These are phyloP conservation scores for Psittacus erithacus DNA, from an alignment of 2,113 vertebrate species.

Conservation along the genomic window DNA sequence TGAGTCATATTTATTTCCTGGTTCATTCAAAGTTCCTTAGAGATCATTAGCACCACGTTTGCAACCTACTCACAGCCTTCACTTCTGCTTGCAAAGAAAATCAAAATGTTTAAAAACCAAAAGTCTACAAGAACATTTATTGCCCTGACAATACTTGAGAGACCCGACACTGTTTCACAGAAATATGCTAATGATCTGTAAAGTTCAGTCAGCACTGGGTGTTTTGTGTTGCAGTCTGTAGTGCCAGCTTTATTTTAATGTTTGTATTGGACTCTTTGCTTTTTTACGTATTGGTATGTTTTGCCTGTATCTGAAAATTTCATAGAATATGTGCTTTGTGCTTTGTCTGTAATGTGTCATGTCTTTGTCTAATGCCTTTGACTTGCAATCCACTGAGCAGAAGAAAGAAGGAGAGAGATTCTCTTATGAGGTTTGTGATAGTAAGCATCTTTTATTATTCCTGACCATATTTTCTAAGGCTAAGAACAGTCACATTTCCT, in stretches of 20 bases:
- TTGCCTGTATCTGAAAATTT: constrained; percentile 27
- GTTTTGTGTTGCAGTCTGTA: constrained; percentile 33
- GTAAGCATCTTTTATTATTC: constrained; percentile 62
- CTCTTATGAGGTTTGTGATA: constrained; percentile 98
- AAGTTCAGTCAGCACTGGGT: not conserved
- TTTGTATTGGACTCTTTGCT: constrained; percentile 41
- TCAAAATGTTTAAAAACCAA: not conserved
- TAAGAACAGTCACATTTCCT: not conserved
- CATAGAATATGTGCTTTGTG: constrained; percentile 48
- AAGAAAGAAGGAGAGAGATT: constrained; percentile 98
- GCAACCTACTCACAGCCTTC: not conserved
- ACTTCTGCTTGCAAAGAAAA: not conserved
- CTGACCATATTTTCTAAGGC: constrained; percentile 31
- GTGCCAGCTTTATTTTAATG: constrained; percentile 31
- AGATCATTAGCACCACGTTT: constrained; percentile 64
- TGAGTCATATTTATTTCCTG: constrained; percentile 57
- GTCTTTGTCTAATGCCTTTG: constrained; percentile 81
- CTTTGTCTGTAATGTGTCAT: constrained; percentile 86
- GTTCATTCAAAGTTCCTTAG: constrained; percentile 13
- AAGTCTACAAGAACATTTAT: not conserved
- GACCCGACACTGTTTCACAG: not conserved
- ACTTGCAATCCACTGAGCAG: constrained; percentile 83
- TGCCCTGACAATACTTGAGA: not conserved
- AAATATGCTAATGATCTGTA: constrained; percentile 68
- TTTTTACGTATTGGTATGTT: not conserved